Base-by-base conservation (phyloP, 2,113 vertebrate genomes). In the Cairina moschata region DNA sequence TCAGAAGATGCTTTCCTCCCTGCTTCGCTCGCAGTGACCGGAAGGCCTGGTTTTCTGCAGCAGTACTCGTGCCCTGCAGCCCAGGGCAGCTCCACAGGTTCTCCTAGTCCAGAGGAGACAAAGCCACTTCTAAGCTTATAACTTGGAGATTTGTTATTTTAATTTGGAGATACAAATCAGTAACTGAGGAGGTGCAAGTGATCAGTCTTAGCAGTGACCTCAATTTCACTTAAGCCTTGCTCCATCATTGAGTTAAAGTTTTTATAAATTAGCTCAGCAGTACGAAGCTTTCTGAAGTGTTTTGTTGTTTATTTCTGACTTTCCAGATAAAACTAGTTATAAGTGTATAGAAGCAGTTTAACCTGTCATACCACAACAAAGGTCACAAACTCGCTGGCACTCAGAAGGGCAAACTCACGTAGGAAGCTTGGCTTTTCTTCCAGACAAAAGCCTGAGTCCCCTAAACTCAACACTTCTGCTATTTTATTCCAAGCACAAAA, bases 401-500 rank as follows among this genome's bases (percentile, higher is more conserved):
- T 17, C 56, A 58, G 26, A 77, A 28, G 14, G 54, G 13, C 22
- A 69, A 74, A 52, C 16, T 60, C 82, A 42, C 8, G 17, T 18
- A 54, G 26, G 38, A 69, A 60, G 15, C 10, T 25, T 21, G 3
- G 17, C 17, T 86, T 42, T 44, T 69, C 65, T 62, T 66, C 36
- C 15, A 55, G 65, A 60, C 46, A 44, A 40, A 68, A 58, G 40
- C 28, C 34, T 72, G 69, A 3, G 38, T 32, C 17, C 52, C 87
- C 69, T 5, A 10, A 15, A 28, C 7, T 48, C 76, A 78, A 5
- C 50, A 32, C 17, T 29, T 66, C 73, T 28, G 42, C 54, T 88
- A 1, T 77, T 84, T 85, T 60, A 93, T 79, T 94, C 58, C 85
- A 72, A 78, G 36, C 81, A 78, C 77, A 95, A 82, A 89, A 73